phyloP scores from a whole-genome alignment of 1,140 invertebrate genomes.

The Coelopa frigida region DNA sequence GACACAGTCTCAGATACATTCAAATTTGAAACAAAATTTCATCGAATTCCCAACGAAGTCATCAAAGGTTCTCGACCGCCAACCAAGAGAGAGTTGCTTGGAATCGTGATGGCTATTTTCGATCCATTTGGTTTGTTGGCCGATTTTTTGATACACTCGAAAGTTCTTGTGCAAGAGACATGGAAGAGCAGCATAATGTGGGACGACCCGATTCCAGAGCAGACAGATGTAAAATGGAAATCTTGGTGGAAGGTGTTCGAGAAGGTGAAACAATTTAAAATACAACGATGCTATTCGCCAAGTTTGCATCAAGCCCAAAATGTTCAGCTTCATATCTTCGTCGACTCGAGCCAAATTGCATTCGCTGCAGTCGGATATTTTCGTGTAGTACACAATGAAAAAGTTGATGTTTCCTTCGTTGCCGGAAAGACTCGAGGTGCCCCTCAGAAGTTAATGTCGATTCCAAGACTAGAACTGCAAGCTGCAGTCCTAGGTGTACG shows the following conservation, averaged over 20 bases:
- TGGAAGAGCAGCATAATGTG: too few species aligned
- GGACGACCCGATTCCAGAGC: too few species aligned
- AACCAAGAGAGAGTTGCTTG: slow-evolving; percentile 29
- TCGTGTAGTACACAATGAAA: too few species aligned
- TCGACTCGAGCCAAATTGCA: slow-evolving; percentile 26
- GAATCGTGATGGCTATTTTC: slow-evolving; percentile 32
- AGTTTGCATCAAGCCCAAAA: not conserved
- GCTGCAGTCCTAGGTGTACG: slow-evolving; percentile 24
- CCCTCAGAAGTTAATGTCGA: slow-evolving; percentile 19
- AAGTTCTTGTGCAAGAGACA: slow-evolving; percentile 42
- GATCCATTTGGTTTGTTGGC: slow-evolving; percentile 42
- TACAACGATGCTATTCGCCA: slow-evolving; percentile 7
- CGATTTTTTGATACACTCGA: slow-evolving; percentile 33
- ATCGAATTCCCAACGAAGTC: not conserved
- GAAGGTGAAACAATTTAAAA: not conserved
- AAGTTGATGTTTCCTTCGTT: slow-evolving; percentile 13
- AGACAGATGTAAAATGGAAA: too few species aligned
- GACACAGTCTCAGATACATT: too few species aligned
- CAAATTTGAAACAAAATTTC: slow-evolving; percentile 9
- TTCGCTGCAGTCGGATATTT: slow-evolving; percentile 28
- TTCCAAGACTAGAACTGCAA: slow-evolving; percentile 29
- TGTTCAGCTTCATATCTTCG: slow-evolving; percentile 19
- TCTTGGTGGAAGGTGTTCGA: slow-evolving; percentile 16
- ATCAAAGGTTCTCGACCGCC: slow-evolving; percentile 9
- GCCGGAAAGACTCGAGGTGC: slow-evolving; percentile 22